Base-by-base conservation (phyloP, 2,113 vertebrate genomes). In the Serinus canaria region DNA sequence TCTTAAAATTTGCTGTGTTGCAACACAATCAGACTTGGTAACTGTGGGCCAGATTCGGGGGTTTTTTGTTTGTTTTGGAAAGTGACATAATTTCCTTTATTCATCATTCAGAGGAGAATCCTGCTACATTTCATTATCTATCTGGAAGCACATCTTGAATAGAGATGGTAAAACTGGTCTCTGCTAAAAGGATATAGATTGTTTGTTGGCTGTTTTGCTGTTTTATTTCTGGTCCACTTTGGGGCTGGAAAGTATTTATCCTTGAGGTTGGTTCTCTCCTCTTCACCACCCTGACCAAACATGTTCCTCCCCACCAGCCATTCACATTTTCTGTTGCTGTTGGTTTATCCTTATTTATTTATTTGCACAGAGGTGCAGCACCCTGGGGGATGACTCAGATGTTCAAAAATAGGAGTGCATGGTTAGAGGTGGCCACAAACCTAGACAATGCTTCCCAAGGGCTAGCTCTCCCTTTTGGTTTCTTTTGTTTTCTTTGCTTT, bases 401-500 rank as follows among this genome's bases (percentile, higher is more conserved):
- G 58, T 69, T 94, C 62, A 73, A 49, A 95, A 95, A 89, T 78
- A 94, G 83, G 68, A 94, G 56, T 0, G 0, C 16, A 4, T 15
- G 25, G 49, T 90, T 92, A 90, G 79, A 80, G 50, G 81, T 68
- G 60, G 76, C 79, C 92, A 60, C 83, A 81, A 90, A 60, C 64
- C 49, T 43, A 81, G 88, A 81, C 83, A 87, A 30, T 25, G 23
- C 89, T 81, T 94, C 87, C 85, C 49, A 70, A 92, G 56, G 55
- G 44, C 91, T 90, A 88, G 49, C 59, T 88, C 75, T 97, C 84
- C 35, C 60, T 92, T 90, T 83, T 83, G 92, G 64, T 83, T 92
- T 89, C 68, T 89, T 93, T 94, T 90, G 64, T 94, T 94, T 97
- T 90, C 56, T 87, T 95, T 67, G 28, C 79, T 83, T 90, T 90